These are phyloP conservation scores for Leuciscus waleckii DNA, from an alignment of 2,797 vertebrate genomes.

Conservation along the genomic window DNA sequence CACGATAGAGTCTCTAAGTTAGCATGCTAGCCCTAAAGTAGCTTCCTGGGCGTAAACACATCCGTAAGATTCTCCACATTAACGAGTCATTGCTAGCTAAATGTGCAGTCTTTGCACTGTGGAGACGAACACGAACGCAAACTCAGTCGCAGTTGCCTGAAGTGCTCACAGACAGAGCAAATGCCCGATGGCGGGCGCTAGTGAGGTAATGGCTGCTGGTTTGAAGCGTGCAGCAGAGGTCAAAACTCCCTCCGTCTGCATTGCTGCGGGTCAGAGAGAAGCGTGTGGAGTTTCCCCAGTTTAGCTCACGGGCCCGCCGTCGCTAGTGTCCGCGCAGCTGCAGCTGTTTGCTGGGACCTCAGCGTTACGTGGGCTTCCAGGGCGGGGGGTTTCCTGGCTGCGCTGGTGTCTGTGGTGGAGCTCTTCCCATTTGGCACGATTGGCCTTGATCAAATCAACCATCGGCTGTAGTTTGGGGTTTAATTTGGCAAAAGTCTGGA, in stretches of 20 bases:
- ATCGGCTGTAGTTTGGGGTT: slow-evolving; percentile 95
- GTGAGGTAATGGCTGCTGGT: slow-evolving; percentile 60
- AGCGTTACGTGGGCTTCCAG: slow-evolving; percentile 59
- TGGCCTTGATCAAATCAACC: slow-evolving; percentile 89
- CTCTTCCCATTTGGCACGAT: slow-evolving; percentile 93
- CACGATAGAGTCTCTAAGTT: slow-evolving; percentile 38
- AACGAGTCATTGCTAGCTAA: slow-evolving; percentile 39
- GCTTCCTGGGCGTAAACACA: slow-evolving; percentile 44
- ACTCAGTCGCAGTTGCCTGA: slow-evolving; percentile 37
- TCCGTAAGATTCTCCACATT: slow-evolving; percentile 28
- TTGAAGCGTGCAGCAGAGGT: slow-evolving; percentile 74
- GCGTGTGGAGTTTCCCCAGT: slow-evolving; percentile 52
- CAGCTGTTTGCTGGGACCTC: slow-evolving; percentile 59
- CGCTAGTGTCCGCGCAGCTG: slow-evolving; percentile 60
- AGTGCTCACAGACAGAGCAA: slow-evolving; percentile 50
- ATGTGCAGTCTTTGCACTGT: slow-evolving; percentile 39
- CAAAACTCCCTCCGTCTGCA: slow-evolving; percentile 75
- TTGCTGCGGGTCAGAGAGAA: slow-evolving; percentile 71
- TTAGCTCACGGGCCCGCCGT: slow-evolving; percentile 72
- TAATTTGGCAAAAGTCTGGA: slow-evolving; percentile 91
- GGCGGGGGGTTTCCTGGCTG: slow-evolving; percentile 67
- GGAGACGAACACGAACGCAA: slow-evolving; percentile 44
- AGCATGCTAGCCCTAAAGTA: slow-evolving; percentile 50
- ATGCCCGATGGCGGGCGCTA: slow-evolving; percentile 62
- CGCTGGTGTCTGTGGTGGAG: slow-evolving; percentile 85